phyloP scores from a whole-genome alignment of 2,888 invertebrate species.

The Erebia aethiops region DNA sequence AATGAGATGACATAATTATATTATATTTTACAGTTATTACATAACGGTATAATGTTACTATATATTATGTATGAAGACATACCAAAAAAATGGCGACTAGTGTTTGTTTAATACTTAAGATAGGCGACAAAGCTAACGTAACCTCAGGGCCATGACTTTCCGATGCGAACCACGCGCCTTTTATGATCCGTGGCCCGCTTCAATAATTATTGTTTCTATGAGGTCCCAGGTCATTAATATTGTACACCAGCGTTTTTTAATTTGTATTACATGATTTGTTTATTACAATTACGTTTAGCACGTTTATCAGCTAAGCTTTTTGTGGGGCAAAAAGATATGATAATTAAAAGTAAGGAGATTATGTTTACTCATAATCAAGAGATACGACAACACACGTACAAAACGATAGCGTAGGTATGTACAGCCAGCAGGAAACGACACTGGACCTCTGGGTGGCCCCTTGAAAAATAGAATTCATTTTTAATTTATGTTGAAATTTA shows the following conservation, averaged over 20 bases:
- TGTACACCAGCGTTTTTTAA: conserved; percentile 37
- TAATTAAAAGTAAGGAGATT: conserved; percentile 12
- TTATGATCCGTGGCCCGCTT: neutral
- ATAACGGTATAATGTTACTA: conserved; percentile 35
- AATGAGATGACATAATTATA: conserved; percentile 34
- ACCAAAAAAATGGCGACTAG: conserved; percentile 48
- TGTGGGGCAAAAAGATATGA: conserved; percentile 28
- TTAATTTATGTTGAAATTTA: too few species aligned
- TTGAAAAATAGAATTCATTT: too few species aligned
- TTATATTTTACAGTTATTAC: conserved; percentile 30
- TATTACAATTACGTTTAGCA: conserved; percentile 10
- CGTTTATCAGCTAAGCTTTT: conserved; percentile 16
- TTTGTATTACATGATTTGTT: conserved; percentile 19
- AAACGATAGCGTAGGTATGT: neutral
- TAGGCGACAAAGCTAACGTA: conserved; percentile 43
- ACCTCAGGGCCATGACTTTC: neutral
- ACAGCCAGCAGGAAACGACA: neutral
- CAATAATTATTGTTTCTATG: neutral
- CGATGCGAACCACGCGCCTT: neutral
- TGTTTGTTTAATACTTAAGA: conserved; percentile 45
- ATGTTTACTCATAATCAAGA: conserved; percentile 14
- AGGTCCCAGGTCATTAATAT: conserved; percentile 10
- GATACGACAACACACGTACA: conserved; percentile 9
- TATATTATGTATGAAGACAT: conserved; percentile 32
- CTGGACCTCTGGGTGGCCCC: neutral